Evolutionary conservation across 2,113 vertebrate species (phyloP).

Genomic region (Colistium nudipinnis): DNA sequence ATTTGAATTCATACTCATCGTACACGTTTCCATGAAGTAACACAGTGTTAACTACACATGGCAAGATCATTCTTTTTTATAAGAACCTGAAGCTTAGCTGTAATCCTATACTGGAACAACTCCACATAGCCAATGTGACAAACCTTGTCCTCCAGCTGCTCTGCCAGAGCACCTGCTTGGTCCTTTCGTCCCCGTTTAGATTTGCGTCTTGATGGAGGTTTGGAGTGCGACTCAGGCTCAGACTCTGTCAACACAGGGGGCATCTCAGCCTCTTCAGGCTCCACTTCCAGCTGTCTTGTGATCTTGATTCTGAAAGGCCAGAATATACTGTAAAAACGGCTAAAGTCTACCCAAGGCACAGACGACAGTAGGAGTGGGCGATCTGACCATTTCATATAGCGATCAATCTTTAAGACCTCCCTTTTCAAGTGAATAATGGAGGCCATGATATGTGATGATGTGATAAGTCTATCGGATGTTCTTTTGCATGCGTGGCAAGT

Average conservation of each 20-base stretch:
- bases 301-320: conserved; percentile 86
- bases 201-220: conserved; percentile 78
- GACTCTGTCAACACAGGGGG: conserved; percentile 37
- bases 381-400: background rate
- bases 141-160: conserved; percentile 71
- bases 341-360: background rate
- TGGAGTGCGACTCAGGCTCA: conserved; percentile 75
- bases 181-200: conserved; percentile 82
- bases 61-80: too few relatives aligned
- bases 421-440: too few relatives aligned
- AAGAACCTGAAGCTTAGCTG: too few relatives aligned
- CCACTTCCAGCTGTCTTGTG: conserved; percentile 86
- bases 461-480: too few relatives aligned
- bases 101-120: too few relatives aligned
- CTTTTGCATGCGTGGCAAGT: too few relatives aligned
- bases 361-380: background rate
- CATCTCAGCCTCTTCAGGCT: conserved; percentile 80
- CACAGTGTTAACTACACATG: too few relatives aligned
- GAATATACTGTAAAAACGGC: background rate
- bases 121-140: background rate
- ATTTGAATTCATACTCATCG: too few relatives aligned
- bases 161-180: conserved; percentile 61
- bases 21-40: too few relatives aligned
- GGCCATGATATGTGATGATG: too few relatives aligned
- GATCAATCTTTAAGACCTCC: background rate